phyloP scores from a whole-genome alignment of 2,797 vertebrate species.

The Thamnophis elegans region DNA sequence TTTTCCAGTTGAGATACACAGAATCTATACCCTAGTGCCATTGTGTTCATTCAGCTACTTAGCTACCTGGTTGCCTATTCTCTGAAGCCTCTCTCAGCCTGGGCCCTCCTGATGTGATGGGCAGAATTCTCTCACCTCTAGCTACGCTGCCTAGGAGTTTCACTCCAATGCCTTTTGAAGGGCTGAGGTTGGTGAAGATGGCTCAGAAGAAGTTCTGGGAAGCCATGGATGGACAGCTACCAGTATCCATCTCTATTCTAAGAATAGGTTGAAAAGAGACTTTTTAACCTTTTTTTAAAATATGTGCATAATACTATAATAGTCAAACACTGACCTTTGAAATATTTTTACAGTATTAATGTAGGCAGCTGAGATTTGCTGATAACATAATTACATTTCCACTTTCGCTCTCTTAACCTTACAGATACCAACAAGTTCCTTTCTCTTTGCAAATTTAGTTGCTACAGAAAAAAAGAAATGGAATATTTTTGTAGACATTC shows the following conservation, averaged over 20 bases:
- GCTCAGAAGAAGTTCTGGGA: slow-evolving; percentile 57
- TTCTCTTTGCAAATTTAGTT: slow-evolving; percentile 37
- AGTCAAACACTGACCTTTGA: slow-evolving; percentile 55
- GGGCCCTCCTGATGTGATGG: not conserved
- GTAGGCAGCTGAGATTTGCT: slow-evolving; percentile 42
- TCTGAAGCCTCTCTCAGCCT: slow-evolving; percentile 27
- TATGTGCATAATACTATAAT: slow-evolving; percentile 63
- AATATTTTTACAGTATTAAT: slow-evolving; percentile 49
- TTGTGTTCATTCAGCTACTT: slow-evolving; percentile 54
- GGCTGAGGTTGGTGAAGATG: not conserved
- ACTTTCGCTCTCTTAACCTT: slow-evolving; percentile 45
- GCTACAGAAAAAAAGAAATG: slow-evolving; percentile 26
- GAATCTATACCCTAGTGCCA: slow-evolving; percentile 50
- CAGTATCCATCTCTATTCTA: slow-evolving; percentile 76
- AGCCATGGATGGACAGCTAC: slow-evolving; percentile 70
- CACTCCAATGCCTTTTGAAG: not conserved
- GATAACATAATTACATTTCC: slow-evolving; percentile 49
- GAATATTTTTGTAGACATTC: slow-evolving; percentile 44
- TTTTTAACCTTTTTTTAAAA: slow-evolving; percentile 68
- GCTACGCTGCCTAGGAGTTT: not conserved
- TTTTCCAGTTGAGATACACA: slow-evolving; percentile 56
- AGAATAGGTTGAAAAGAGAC: slow-evolving; percentile 75
- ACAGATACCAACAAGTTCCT: slow-evolving; percentile 40
- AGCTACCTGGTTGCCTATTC: slow-evolving; percentile 59
- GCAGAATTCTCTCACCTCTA: not conserved